phyloP scores from a whole-genome alignment of 2,113 vertebrate genomes.

The Perca fluviatilis region DNA sequence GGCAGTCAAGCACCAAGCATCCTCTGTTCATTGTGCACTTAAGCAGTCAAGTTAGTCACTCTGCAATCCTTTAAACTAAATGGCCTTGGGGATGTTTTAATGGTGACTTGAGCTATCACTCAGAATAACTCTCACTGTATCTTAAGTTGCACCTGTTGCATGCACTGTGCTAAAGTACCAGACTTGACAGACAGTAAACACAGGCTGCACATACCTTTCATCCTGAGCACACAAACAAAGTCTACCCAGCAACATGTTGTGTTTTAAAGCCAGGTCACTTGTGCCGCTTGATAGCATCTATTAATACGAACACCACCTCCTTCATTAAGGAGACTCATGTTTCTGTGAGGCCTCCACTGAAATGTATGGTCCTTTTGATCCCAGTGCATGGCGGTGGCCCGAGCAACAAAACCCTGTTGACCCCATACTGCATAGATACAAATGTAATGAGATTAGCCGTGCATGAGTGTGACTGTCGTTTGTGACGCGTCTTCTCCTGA shows the following conservation, averaged over 20 bases:
- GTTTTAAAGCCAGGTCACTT: slow-evolving; percentile 18
- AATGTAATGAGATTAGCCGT: slow-evolving; percentile 80
- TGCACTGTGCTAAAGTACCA: slow-evolving; percentile 38
- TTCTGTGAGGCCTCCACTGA: slow-evolving; percentile 42
- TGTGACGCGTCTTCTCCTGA: slow-evolving; percentile 74
- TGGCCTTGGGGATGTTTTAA: slow-evolving; percentile 51
- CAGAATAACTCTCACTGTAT: slow-evolving; percentile 58
- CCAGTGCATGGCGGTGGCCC: slow-evolving; percentile 17
- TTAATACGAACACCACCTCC: slow-evolving; percentile 53
- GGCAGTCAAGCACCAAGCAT: slow-evolving; percentile 2
- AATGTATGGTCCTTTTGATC: slow-evolving; percentile 54
- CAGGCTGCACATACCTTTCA: slow-evolving; percentile 37
- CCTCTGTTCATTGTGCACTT: slow-evolving; percentile 24
- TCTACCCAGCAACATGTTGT: slow-evolving; percentile 56
- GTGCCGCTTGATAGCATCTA: slow-evolving; percentile 47
- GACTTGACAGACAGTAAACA: slow-evolving; percentile 64
- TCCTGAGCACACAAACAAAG: slow-evolving; percentile 28
- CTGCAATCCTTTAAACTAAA: slow-evolving; percentile 38
- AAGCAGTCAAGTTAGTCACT: slow-evolving; percentile 46
- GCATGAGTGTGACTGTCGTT: slow-evolving; percentile 70
- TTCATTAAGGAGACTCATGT: slow-evolving; percentile 52
- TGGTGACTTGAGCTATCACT: slow-evolving; percentile 53
- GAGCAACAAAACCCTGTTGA: slow-evolving; percentile 67
- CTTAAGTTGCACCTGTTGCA: slow-evolving; percentile 70
- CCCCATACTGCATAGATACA: slow-evolving; percentile 73